Base-by-base conservation (phyloP, 2,888 invertebrate species). In the Digitonthophagus gazella region DNA sequence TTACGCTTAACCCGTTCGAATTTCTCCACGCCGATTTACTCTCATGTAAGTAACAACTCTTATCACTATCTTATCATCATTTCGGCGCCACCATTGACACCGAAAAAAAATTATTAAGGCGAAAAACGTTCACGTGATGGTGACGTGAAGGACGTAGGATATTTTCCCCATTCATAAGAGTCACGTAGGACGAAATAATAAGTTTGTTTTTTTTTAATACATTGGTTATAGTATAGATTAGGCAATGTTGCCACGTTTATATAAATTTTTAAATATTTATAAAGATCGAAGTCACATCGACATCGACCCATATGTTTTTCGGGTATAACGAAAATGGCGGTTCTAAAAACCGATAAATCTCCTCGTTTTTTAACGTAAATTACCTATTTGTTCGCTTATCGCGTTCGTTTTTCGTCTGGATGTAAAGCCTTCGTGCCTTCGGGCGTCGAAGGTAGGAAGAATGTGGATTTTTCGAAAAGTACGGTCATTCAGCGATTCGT, bases 401-500 rank as follows among this genome's bases (percentile, higher is more conserved):
- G n/a, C n/a, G n/a, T 79, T 78, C 78, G 80, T 78, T 76, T 75
- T 78, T 80, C 6, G 6, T 44, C 5, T 44, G 5, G 54, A 11
- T 57, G 57, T 57, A 57, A n/a, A n/a, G n/a, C n/a, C 57, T 57
- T 57, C 16, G n/a, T 5, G 57, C 57, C 57, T 14, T 2, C 11
- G 57, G 57, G 57, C 57, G 57, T 15, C 14, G 15, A n/a, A 8
- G 57, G 15, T 57, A n/a, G n/a, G n/a, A 61, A 18, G 61, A 61
- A 61, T 61, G 61, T 20, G 19, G 20, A 44, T 44, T 69, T 79
- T 81, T 78, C 81, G 81, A 81, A 80, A 80, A 78, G 78, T 76
- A 80, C 81, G 82, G 82, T 82, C 83, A 83, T 83, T 83, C 82
- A 83, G 82, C 82, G 83, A 82, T 83, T 82, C 81, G 80, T 77